Evolutionary conservation across 2,113 vertebrate species (phyloP).

Genomic region (Oreochromis niloticus): DNA sequence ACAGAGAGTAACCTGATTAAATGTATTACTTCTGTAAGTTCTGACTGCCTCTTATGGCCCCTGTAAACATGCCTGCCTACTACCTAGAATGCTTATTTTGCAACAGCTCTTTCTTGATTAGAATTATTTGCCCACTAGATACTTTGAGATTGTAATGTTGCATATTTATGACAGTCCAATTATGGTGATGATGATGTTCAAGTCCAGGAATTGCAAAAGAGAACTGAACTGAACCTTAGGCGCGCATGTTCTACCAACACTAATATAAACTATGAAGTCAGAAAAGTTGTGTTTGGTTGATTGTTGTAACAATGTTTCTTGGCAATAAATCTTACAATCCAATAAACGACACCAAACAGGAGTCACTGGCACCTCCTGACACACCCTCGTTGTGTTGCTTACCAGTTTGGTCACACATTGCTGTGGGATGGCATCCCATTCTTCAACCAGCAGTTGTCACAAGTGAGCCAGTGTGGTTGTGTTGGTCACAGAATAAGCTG

Average conservation of each 20-base stretch:
- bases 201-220: neutral
- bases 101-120: neutral
- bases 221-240: neutral
- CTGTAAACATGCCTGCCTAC: neutral
- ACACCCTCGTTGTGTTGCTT: neutral
- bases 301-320: neutral
- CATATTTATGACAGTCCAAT: neutral
- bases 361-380: neutral
- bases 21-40: neutral
- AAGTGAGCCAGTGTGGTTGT: neutral
- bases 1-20: neutral
- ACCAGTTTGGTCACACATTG: neutral
- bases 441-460: neutral
- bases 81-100: neutral
- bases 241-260: neutral
- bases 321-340: neutral
- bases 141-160: neutral
- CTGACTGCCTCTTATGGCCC: neutral
- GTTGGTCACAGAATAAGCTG: neutral
- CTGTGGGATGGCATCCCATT: neutral
- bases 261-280: neutral
- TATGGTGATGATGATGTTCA: neutral
- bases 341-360: neutral
- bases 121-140: neutral
- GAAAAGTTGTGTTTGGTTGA: neutral